Conservation (phyloP, 2,113 vertebrate species). For the Terrapene triunguis region DNA sequence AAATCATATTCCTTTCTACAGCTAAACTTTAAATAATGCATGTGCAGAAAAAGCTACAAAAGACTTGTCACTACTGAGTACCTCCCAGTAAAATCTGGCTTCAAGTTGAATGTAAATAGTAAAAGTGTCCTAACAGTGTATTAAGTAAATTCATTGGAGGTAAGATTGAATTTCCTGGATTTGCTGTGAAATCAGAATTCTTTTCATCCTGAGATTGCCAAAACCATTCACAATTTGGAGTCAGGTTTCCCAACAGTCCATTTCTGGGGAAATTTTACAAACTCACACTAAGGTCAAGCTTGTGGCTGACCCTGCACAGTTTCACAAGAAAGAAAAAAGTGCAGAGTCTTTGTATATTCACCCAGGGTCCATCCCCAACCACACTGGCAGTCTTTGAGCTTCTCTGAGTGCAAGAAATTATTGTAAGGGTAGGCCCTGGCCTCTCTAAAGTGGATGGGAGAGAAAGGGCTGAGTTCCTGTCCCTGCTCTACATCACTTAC, state of each 20-base stretch:
- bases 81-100: conserved; percentile 12
- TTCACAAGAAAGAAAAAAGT: not conserved
- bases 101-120: not conserved
- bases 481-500: not conserved
- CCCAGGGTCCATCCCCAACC: not conserved
- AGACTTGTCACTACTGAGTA: not conserved
- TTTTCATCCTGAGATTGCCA: not conserved
- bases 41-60: conserved; percentile 13
- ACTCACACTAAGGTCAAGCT: accelerated
- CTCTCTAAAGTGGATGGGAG: not conserved
- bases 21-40: conserved; percentile 62
- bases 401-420: not conserved
- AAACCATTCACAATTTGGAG: not conserved
- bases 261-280: not conserved
- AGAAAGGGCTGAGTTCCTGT: accelerated
- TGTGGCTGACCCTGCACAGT: not conserved
- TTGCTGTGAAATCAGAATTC: conserved; percentile 15
- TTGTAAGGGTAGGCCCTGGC: not conserved
- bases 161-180: conserved; percentile 29
- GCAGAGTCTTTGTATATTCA: not conserved
- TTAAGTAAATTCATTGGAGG: conserved; percentile 22
- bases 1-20: not conserved
- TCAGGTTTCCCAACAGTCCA: not conserved
- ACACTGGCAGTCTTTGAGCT: not conserved
- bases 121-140: conserved; percentile 34